Evolutionary conservation across 2,113 vertebrate species (phyloP).

Genomic region (Catagonus wagneri): DNA sequence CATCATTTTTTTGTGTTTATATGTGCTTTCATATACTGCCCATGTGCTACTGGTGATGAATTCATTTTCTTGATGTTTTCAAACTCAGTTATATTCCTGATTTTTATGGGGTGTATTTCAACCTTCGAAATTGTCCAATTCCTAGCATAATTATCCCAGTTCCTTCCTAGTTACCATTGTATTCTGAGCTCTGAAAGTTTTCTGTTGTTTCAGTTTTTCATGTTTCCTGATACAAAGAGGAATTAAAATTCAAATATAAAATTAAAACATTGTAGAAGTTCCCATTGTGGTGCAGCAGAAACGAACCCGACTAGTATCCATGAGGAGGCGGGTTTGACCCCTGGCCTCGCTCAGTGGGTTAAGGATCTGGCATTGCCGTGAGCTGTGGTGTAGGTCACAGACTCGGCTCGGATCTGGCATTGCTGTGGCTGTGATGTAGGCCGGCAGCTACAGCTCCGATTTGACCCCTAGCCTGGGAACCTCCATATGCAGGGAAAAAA

Average conservation of each 20-base stretch:
- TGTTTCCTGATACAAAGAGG: slow-evolving; percentile 39
- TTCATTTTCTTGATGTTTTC: background rate
- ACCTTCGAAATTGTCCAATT: slow-evolving; percentile 45
- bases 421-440: too few relatives aligned
- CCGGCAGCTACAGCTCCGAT: too few relatives aligned
- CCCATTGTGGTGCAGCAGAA: too few relatives aligned
- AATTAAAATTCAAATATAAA: slow-evolving; percentile 45
- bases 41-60: background rate
- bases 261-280: background rate
- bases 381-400: too few relatives aligned
- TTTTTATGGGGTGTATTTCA: slow-evolving; percentile 42
- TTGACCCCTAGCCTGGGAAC: too few relatives aligned
- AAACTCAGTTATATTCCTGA: background rate
- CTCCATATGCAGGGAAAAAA: background rate
- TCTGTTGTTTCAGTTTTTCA: slow-evolving; percentile 13
- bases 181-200: background rate
- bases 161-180: background rate
- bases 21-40: background rate
- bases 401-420: too few relatives aligned
- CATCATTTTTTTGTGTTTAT: background rate
- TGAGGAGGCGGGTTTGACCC: too few relatives aligned
- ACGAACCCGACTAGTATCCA: too few relatives aligned
- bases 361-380: too few relatives aligned
- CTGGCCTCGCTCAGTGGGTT: too few relatives aligned
- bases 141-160: background rate